These are phyloP conservation scores for Caenorhabditis sp. DNA, from an alignment of 2,888 invertebrate species.

Conservation along the genomic window DNA sequence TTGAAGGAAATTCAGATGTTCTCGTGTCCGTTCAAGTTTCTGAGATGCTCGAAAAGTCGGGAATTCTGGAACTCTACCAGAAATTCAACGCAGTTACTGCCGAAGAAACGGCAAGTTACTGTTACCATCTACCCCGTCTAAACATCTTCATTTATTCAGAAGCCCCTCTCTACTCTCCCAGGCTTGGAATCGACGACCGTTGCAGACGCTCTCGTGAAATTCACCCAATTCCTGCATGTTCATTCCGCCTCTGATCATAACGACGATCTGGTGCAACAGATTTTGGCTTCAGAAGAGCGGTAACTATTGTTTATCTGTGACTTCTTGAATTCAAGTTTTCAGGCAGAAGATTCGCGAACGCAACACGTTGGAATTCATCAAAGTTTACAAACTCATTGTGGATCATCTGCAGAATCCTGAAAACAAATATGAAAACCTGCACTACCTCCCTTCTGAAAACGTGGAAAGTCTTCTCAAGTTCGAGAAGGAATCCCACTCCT, in stretches of 20 bases:
- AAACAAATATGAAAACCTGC: slow-evolving; percentile 33
- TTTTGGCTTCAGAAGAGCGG: slow-evolving; percentile 38
- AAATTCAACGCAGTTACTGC: slow-evolving; percentile 32
- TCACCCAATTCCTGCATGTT: slow-evolving; percentile 40
- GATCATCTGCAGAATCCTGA: slow-evolving; percentile 24
- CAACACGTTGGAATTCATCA: slow-evolving; percentile 34
- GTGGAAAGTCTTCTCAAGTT: slow-evolving; percentile 45
- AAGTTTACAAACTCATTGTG: slow-evolving; percentile 38
- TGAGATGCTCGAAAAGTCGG: slow-evolving; percentile 45
- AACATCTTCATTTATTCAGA: no score
- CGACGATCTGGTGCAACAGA: slow-evolving; percentile 26
- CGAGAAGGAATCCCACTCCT: slow-evolving; percentile 26
- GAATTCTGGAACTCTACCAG: slow-evolving; percentile 49
- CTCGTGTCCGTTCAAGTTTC: slow-evolving; percentile 38
- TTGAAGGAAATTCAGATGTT: slow-evolving; percentile 50
- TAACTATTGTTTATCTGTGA: background rate
- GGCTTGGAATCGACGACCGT: slow-evolving; percentile 27
- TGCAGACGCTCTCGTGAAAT: slow-evolving; percentile 20
- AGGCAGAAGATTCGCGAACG: slow-evolving; percentile 43
- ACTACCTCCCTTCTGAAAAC: slow-evolving; percentile 39
- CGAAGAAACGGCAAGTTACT: slow-evolving; percentile 1
- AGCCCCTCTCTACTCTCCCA: slow-evolving; percentile 26
- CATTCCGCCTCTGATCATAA: slow-evolving; percentile 17
- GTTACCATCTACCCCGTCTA: no score
- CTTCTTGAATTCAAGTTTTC: background rate